Base-by-base conservation (phyloP, 2,113 vertebrate species). In the Cryptomyrus ogoouensis region DNA sequence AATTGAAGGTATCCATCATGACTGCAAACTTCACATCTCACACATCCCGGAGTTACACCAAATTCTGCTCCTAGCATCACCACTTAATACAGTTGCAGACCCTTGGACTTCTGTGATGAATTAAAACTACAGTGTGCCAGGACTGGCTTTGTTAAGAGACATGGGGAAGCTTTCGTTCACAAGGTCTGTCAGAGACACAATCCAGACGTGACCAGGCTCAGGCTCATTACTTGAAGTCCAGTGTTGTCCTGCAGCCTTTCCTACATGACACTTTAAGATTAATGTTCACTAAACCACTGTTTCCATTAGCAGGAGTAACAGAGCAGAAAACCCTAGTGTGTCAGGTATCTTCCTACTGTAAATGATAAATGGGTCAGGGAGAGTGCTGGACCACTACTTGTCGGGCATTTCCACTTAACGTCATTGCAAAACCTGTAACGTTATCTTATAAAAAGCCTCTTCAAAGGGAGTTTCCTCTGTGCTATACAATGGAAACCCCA, bases 271-370 rank as follows among this genome's bases (percentile, higher is more conserved):
- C 91, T 93, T 92, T 90, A 90, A 90, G 94, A 94, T 94, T 94
- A 95, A 94, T 95, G 92, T 92, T 91, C 92, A 91, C 2, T 0
- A 91, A 24, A 87, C 31, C 53, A 62, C 92, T 92, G 91, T 94
- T 94, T 95, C 93, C 94, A 92, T 94, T 94, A 94, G 93, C 83
- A 89, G 90, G 93, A 95, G 94, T 91, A 93, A 88, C 91, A 93
- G 93, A 93, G 90, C 66, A 2, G 91, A 94, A 95, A 95, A 95
- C 93, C 96, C 94, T 93, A 91, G 90, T 86, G 90, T 94, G 93
- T 94, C 94, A 94, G 92, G 90, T 94, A 93, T 91, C 93, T 95
- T 96, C 94, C 93, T 96, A 94, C 93, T 95, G 94, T 95, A 95
- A 91, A 92, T 93, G 93, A 92, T 95, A 91, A 92, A 93, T 93